Base-by-base conservation (phyloP, 2,888 invertebrate genomes). In the Agrotis puta region DNA sequence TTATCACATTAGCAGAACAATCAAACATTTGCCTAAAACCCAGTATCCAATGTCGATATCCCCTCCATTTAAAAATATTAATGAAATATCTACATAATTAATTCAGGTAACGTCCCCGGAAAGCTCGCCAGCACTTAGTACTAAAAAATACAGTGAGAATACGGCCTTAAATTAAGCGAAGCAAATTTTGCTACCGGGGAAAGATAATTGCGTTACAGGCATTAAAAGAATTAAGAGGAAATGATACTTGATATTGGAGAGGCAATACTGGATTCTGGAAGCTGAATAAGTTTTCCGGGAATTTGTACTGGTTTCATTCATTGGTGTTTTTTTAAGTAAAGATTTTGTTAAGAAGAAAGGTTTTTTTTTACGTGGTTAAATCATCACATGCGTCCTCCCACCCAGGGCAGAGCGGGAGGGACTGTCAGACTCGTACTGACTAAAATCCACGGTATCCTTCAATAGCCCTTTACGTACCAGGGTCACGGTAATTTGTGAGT, bases 41-140 rank as follows among this genome's bases (percentile, higher is more conserved):
- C 73, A 71, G 70, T 66, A 54, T 62, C 27, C 27, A 56, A 27
- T n/a, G 3, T 18, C 39, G n/a, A 27, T 45, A 18, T 53, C 48
- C 18, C 24, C 22, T 58, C 63, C 14, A 0, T 48, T 14, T n/a
- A 51, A 51, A 79, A 79, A 82, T 79, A 64, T 43, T 82, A 82
- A 87, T 85, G 80, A 84, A 83, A 75, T 72, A 47, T 39, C 39
- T 53, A 69, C 54, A 65, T 85, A 84, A 87, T 87, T 83, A 78
- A 86, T 87, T 85, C 86, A 79, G 69, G 77, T 78, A 76, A 70
- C 84, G 80, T 84, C 78, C 64, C 66, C 66, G 24, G 59, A 77
- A 77, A 83, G 72, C 72, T 70, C 33, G 66, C 61, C 66, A 74
- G 71, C 59, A 56, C 79, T 87, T 69, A 77, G 75, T 54, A 68